Percentiles rank a stretch among this genome's conserved stretches.
These are phyloP conservation scores for Oscheius myriophilus DNA, from an alignment of 2,888 invertebrate species.

Conservation along the genomic window DNA sequence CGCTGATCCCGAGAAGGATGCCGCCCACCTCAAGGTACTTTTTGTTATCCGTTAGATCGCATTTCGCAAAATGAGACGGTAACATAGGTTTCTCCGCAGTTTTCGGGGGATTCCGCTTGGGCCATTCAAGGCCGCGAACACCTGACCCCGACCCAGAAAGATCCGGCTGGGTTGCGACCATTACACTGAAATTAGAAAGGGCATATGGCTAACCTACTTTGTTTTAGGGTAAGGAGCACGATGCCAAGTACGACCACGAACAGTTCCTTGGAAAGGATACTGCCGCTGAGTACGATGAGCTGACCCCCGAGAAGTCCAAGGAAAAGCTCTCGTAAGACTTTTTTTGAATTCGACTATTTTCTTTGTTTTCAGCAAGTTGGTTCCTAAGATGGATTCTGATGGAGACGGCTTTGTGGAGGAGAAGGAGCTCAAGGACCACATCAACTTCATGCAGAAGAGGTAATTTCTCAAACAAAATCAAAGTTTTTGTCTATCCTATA, in stretches of 20 bases:
- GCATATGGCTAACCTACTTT: not conserved
- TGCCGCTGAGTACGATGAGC: slow-evolving; percentile 90
- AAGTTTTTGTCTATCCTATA: slow-evolving; percentile 68
- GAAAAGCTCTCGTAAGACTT: slow-evolving; percentile 78
- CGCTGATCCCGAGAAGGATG: slow-evolving; percentile 56
- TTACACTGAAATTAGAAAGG: no score
- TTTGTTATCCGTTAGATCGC: not conserved
- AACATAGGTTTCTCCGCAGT: slow-evolving; percentile 4
- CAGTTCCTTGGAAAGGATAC: slow-evolving; percentile 92
- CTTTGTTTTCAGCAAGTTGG: slow-evolving; percentile 80
- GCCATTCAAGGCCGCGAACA: slow-evolving; percentile 1
- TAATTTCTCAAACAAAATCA: slow-evolving; percentile 69
- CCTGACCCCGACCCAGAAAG: slow-evolving; percentile 28
- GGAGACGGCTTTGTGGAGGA: slow-evolving; percentile 84
- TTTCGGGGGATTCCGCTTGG: not conserved
- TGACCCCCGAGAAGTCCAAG: slow-evolving; percentile 93
- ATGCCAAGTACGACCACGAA: slow-evolving; percentile 93
- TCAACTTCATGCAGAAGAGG: slow-evolving; percentile 85
- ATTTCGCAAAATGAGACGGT: slow-evolving; percentile 9
- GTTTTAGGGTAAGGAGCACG: slow-evolving; percentile 71
- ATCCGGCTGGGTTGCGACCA: not conserved
- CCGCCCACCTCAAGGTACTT: slow-evolving; percentile 55
- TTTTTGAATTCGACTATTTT: not conserved
- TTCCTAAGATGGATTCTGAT: slow-evolving; percentile 90
- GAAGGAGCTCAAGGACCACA: slow-evolving; percentile 93